Evolutionary conservation across 2,797 vertebrate species (phyloP), one percentile per base, ranked within the genome.

Genomic region (Crenichthys baileyi): DNA sequence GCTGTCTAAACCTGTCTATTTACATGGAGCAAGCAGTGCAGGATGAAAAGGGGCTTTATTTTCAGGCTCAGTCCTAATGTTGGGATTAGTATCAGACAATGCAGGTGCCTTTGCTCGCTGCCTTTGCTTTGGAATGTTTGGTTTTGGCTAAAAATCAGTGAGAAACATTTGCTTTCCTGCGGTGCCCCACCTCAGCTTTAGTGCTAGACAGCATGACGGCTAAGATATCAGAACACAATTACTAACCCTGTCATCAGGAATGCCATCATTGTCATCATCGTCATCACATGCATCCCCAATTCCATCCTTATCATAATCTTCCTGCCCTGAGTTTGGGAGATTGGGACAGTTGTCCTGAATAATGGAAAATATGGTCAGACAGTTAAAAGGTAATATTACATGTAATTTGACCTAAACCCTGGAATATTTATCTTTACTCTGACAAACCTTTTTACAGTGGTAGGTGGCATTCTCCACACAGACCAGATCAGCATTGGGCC

Each of bases 401-500:
- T 0, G 15, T 53, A 73, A 72, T 76, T 15, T 73, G 2, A 77
- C 46, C 73, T 71, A 44, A 5, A 68, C 13, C 46, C 22, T 70
- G 4, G 13, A 48, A 63, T 16, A 7, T 55, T 76, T 31, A 16
- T 3, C n/a, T 12, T 3, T 18, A 61, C 79, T 22, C 94, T 16
- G 44, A 48, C 44, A 3, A 70, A 99, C 98, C 93, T 99, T 99
- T 92, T 97, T 99, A 93, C 98, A 99, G 92, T 99, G 98, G 88
- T 99, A 99, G 44, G 98, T 99, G 56, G 98, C 98, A 0, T 99
- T 99, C 88, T 97, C 97, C 86, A 99, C 97, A 56, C 98, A 99
- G 81, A 96, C 95, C 87, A 99, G 95, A 78, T 99, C 95, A 76
- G 97, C 94, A 12, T 99, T 99, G 84, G 98, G 98, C 98, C 98